A percentile compares a stretch with the other conserved stretches of the same genome.
phyloP scores from a whole-genome alignment of 2,888 invertebrate species.

The Troides aeacus region DNA sequence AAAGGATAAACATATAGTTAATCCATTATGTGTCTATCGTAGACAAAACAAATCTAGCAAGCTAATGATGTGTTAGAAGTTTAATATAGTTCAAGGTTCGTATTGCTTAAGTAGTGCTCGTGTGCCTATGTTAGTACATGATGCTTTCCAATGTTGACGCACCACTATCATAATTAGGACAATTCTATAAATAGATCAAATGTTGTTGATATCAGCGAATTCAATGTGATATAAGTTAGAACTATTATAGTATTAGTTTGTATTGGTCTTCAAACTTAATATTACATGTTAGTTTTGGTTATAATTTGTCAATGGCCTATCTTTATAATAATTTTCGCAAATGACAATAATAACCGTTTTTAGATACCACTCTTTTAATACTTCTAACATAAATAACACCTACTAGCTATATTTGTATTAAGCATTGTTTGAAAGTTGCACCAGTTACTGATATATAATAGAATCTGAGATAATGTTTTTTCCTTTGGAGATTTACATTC shows the following conservation, averaged over 20 bases:
- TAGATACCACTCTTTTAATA: too few species aligned
- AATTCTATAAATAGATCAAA: conserved; percentile 23
- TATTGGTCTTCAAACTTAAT: neutral
- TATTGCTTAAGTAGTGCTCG: conserved; percentile 1
- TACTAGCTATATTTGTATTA: neutral
- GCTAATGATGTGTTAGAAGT: neutral
- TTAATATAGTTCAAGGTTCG: conserved; percentile 22
- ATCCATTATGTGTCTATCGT: neutral
- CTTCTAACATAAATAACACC: too few species aligned
- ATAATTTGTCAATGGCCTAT: neutral
- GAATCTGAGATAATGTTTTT: neutral
- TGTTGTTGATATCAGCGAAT: conserved; percentile 11
- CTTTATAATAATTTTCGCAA: neutral
- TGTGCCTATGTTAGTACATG: neutral
- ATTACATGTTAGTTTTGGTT: neutral
- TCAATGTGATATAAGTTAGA: neutral
- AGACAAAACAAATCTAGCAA: neutral
- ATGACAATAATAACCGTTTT: neutral
- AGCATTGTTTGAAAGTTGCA: too few species aligned
- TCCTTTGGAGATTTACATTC: neutral
- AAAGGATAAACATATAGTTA: neutral
- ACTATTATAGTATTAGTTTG: neutral
- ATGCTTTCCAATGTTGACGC: conserved; percentile 23
- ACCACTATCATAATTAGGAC: conserved; percentile 27
- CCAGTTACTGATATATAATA: too few species aligned